Conservation (phyloP, 2,888 invertebrate genomes). For the Sipha maydis region DNA sequence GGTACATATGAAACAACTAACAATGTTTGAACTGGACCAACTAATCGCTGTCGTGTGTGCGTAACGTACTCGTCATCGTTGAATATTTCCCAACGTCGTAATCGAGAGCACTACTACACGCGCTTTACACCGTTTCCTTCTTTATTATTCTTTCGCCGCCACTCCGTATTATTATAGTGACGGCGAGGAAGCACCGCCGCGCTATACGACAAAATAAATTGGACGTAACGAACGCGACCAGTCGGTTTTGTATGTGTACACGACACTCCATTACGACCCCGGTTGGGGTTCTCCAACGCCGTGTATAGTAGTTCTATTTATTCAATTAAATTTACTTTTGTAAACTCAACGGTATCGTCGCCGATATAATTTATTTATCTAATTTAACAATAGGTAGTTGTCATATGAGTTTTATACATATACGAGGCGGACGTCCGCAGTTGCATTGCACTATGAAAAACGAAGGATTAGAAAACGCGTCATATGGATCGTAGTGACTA, state of each 20-base stretch:
- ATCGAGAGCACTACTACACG: neutral
- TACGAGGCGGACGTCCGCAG: neutral
- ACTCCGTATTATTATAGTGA: neutral
- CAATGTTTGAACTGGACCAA: neutral
- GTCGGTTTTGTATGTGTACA: neutral
- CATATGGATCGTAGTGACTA: neutral
- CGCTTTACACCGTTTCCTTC: neutral
- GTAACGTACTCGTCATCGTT: neutral
- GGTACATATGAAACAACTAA: too few relatives aligned
- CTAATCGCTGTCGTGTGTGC: neutral
- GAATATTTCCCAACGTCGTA: neutral
- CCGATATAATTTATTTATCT: neutral
- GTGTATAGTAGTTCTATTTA: neutral
- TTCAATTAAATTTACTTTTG: neutral
- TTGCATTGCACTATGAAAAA: neutral
- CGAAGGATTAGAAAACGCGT: neutral
- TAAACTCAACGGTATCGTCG: neutral
- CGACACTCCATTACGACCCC: neutral
- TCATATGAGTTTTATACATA: neutral
- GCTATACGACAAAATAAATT: slow-evolving; percentile 8
- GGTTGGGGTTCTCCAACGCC: neutral
- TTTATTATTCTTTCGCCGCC: neutral
- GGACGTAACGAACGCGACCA: slow-evolving; percentile 4
- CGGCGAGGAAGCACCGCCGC: neutral
- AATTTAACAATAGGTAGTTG: neutral